Percentiles rank a stretch among this genome's conserved stretches.
phyloP scores from a whole-genome alignment of 2,113 vertebrate genomes.

The Myotis davidii region DNA sequence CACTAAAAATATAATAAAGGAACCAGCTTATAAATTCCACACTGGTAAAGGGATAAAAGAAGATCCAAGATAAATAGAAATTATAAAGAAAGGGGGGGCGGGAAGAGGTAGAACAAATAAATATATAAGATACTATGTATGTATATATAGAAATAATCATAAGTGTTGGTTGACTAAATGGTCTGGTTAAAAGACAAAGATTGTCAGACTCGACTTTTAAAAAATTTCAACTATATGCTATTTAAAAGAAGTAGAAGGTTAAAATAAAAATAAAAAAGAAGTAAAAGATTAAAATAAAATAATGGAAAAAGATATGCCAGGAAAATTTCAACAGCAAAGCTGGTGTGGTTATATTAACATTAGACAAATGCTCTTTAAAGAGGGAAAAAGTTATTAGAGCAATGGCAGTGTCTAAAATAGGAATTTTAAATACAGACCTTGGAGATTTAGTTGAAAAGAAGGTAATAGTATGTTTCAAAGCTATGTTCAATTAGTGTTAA shows the following conservation, averaged over 20 bases:
- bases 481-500: constrained; percentile 24
- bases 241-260: background rate
- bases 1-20: background rate
- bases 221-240: background rate
- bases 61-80: background rate
- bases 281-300: constrained; percentile 16
- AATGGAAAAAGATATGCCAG: background rate
- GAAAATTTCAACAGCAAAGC: constrained; percentile 8
- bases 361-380: constrained; percentile 15
- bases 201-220: background rate
- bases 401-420: constrained; percentile 34
- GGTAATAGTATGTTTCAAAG: background rate
- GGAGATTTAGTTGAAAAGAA: constrained; percentile 52
- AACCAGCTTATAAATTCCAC: background rate
- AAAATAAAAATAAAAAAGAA: background rate
- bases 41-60: background rate
- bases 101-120: background rate
- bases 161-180: background rate
- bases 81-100: background rate
- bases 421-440: constrained; percentile 60
- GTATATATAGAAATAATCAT: background rate
- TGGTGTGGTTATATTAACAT: background rate
- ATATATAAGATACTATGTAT: background rate
- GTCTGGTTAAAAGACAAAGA: background rate
- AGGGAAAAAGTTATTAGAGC: background rate